Evolutionary conservation across 2,888 invertebrate genomes (phyloP), one percentile per base, ranked within the genome.

Genomic region (Conomelus anceps): DNA sequence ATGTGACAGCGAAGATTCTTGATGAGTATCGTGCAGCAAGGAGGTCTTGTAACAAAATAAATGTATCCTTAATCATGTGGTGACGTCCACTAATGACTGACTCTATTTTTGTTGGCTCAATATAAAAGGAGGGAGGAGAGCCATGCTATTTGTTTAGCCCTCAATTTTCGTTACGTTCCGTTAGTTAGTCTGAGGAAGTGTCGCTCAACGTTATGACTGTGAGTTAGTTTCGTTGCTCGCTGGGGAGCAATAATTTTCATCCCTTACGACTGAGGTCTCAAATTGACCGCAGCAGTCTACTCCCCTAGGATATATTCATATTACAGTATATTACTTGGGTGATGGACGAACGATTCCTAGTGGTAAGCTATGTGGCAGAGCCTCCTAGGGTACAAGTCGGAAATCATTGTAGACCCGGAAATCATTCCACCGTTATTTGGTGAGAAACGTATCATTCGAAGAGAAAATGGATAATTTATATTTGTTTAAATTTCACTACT

Each of bases 31-130:
- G 63, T 63, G 63, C 63, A 63, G 63, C n/a, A 63, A n/a, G 63
- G 63, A n/a, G 63, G 63, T 63, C 63, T n/a, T n/a, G 63, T n/a
- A 63, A n/a, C 63, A 17, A 24, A 86, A 86, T 24, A 86, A 86
- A 86, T 86, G 86, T 11, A 26, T 29, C 86, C 86, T 26, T 86
- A 86, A 86, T 86, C 86, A 86, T 29, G 86, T 86, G 86, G 86
- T 86, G 86, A 86, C 86, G 29, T 26, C 23, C 29, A 22, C 86
- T 86, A 86, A 86, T 86, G 86, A 86, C 86, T 26, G 3, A 26
- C 29, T 86, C 86, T 86, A 86, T 86, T 86, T 86, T 24, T 86
- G 86, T 86, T 86, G 22, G 24, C 24, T 26, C 13, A 23, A 63
- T 6, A 63, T 63, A 0, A 6, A 9, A 17, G n/a, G 63, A 1